phyloP scores from a whole-genome alignment of 1,140 invertebrate genomes.

The Andrena cerasifolii region DNA sequence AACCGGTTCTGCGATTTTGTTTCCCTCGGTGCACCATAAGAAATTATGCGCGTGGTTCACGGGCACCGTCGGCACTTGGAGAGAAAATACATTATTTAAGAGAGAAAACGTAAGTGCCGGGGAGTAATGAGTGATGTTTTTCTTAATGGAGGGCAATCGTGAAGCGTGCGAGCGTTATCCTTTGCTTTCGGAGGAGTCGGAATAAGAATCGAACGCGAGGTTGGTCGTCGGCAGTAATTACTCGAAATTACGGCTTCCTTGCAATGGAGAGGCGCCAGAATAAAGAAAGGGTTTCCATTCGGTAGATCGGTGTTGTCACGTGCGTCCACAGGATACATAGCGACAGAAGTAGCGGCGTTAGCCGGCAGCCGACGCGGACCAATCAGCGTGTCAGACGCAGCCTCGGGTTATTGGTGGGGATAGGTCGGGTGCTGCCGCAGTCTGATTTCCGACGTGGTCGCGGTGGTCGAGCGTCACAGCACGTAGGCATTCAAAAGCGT shows the following conservation, averaged over 20 bases:
- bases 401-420: conserved; percentile 70
- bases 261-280: neutral
- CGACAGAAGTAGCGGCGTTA: neutral
- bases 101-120: too few relatives aligned
- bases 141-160: too few relatives aligned
- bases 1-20: conserved; percentile 52
- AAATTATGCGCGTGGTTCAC: neutral
- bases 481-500: neutral
- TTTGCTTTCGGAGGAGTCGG: neutral
- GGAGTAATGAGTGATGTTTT: too few relatives aligned
- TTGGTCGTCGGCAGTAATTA: too few relatives aligned
- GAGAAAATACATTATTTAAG: too few relatives aligned
- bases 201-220: neutral
- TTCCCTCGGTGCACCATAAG: conserved; percentile 19
- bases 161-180: too few relatives aligned
- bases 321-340: conserved; percentile 22
- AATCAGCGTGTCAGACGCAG: conserved; percentile 10
- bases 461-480: too few relatives aligned
- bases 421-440: conserved; percentile 63
- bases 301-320: conserved; percentile 45
- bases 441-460: conserved; percentile 61
- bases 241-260: neutral
- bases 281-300: conserved; percentile 21
- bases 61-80: too few relatives aligned
- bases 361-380: conserved; percentile 10